Percentiles rank a stretch among this genome's conserved stretches.
phyloP scores from a whole-genome alignment of 2,888 invertebrate genomes.

The Girardia tigrina region DNA sequence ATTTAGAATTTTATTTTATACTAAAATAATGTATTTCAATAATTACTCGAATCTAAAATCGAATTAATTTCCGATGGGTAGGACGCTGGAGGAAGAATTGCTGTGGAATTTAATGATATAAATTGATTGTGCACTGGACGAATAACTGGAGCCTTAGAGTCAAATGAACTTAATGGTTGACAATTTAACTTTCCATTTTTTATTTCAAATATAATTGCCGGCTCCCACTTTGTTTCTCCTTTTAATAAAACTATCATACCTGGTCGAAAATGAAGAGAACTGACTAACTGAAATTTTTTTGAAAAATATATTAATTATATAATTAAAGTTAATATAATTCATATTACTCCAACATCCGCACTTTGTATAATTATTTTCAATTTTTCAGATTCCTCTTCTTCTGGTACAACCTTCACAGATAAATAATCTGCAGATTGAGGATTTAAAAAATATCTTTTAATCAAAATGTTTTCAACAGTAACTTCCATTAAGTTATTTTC shows the following conservation, averaged over 20 bases:
- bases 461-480: neutral
- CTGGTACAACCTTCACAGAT: neutral
- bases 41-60: neutral
- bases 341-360: neutral
- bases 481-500: neutral
- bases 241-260: slow-evolving; percentile 33
- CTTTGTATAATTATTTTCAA: neutral
- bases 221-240: slow-evolving; percentile 1
- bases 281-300: slow-evolving; percentile 24
- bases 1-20: neutral
- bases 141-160: neutral
- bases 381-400: slow-evolving; percentile 19
- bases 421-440: neutral
- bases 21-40: neutral
- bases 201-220: neutral
- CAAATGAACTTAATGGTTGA: neutral
- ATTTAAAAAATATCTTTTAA: neutral
- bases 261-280: slow-evolving; percentile 30
- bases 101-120: neutral
- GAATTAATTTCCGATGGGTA: slow-evolving; percentile 1
- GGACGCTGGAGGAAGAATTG: neutral
- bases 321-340: neutral
- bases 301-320: neutral
- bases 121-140: neutral
- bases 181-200: neutral